Percentiles rank a stretch among this genome's conserved stretches.
Conservation (phyloP, 2,888 invertebrate genomes). For the Tachina grossa region DNA sequence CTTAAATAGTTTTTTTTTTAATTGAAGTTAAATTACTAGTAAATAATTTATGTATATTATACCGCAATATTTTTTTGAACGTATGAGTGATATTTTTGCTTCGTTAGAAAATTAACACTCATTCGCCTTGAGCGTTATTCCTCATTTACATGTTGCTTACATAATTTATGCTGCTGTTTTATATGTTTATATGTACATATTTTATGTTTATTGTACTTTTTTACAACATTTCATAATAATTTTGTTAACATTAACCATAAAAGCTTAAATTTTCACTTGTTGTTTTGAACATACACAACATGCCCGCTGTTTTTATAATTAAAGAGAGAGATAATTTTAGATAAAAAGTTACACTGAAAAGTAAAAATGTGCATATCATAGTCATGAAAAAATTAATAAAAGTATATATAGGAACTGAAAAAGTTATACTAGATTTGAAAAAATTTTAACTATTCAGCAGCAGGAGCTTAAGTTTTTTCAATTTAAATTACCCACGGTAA, state of each 20-base stretch:
- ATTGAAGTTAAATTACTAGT: conserved; percentile 9
- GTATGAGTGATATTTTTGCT: conserved; percentile 60
- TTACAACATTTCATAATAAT: conserved; percentile 50
- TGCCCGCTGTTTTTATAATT: conserved; percentile 64
- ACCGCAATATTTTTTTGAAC: not conserved
- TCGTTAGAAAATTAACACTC: conserved; percentile 55
- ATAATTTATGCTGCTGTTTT: conserved; percentile 61
- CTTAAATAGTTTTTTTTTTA: conserved; percentile 1
- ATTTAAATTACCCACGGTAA: too few species aligned
- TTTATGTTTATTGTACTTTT: conserved; percentile 29
- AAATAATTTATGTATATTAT: not conserved
- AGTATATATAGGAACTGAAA: not conserved
- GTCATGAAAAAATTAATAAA: not conserved
- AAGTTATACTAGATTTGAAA: too few species aligned
- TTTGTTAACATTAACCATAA: conserved; percentile 57
- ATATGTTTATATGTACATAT: not conserved
- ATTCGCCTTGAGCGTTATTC: conserved; percentile 47
- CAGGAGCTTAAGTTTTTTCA: too few species aligned
- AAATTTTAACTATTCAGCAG: too few species aligned
- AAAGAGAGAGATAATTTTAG: conserved; percentile 4
- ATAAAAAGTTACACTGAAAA: conserved; percentile 2
- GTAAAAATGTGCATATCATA: too few species aligned
- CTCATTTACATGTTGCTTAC: conserved; percentile 34
- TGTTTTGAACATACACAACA: conserved; percentile 23
- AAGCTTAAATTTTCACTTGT: conserved; percentile 42